Evolutionary conservation across 1,140 invertebrate genomes (phyloP), one percentile per base, ranked within the genome.

Genomic region (Penaeus indicus): DNA sequence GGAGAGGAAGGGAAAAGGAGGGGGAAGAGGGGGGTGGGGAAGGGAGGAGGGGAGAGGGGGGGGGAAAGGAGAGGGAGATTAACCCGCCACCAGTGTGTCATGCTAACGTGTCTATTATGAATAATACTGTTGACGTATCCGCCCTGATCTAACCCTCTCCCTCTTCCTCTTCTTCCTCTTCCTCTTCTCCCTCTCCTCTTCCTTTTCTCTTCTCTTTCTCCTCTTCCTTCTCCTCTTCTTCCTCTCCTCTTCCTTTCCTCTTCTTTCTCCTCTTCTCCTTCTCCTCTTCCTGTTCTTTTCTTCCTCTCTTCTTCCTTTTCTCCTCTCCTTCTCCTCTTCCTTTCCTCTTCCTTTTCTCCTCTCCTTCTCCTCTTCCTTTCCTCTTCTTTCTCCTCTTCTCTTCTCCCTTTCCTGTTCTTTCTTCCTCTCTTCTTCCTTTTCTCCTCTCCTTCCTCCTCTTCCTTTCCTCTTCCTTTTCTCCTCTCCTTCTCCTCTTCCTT

Each of bases 21-120:
- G 42, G 32, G 5, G 38, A 42, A 8, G 38, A 54, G 11, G 10
- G 54, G 16, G 5, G 0, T 19, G 32, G 54, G 47, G n/a, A 47
- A n/a, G 62, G 80, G 19, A 82, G 38, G 38, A 42, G 38, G 38
- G 38, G 7, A 42, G 38, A 42, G 38, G 38, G 5, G 38, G 62
- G 81, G n/a, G 25, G 16, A 64, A 32, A 21, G 62, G 81, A 32
- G n/a, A 27, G n/a, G 63, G 81, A 21, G 25, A 32, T n/a, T 62
- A 32, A n/a, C 81, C 81, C 63, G 63, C 63, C 81, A 83, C 81
- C 27, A 16, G 54, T 8, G 10, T 54, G 54, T 54, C 54, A 54
- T 54, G 2, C 54, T 54, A 54, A 54, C 54, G 10, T 54, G 54
- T 54, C 54, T 16, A 54, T 54, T 0, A 54, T 54, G 54, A 54